phyloP scores from a whole-genome alignment of 2,113 vertebrate genomes.

The Hucho hucho region DNA sequence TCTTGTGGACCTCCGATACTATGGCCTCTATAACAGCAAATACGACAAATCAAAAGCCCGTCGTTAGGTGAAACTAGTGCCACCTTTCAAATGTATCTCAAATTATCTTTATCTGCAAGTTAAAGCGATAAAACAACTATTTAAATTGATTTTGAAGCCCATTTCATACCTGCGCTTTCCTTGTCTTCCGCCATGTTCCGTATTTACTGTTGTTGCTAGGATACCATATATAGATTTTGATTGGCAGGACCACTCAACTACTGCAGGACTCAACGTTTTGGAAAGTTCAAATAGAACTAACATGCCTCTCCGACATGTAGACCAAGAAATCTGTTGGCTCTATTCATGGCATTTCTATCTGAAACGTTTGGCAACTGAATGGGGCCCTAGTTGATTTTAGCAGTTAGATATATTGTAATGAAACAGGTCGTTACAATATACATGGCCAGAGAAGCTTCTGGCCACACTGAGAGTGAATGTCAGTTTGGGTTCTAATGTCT shows the following conservation, averaged over 20 bases:
- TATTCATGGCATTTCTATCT: too few relatives aligned
- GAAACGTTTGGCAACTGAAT: too few relatives aligned
- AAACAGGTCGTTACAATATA: too few relatives aligned
- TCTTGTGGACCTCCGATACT: slow-evolving; percentile 78
- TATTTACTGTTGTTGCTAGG: slow-evolving; percentile 53
- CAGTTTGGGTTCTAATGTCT: too few relatives aligned
- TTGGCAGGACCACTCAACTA: background rate
- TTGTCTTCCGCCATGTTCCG: slow-evolving; percentile 57
- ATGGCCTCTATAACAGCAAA: slow-evolving; percentile 64
- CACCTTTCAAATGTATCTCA: background rate
- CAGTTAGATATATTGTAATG: too few relatives aligned
- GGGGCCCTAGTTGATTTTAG: too few relatives aligned
- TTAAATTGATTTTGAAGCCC: background rate
- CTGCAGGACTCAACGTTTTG: too few relatives aligned
- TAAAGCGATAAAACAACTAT: background rate
- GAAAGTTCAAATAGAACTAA: too few relatives aligned
- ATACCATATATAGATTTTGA: background rate
- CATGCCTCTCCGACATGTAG: too few relatives aligned
- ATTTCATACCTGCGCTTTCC: slow-evolving; percentile 52
- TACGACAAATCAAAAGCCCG: background rate
- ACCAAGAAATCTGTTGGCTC: too few relatives aligned
- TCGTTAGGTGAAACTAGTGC: background rate
- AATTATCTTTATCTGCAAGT: background rate
- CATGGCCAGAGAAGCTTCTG: too few relatives aligned
- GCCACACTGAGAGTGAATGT: too few relatives aligned